Conservation (phyloP, 2,797 vertebrate species). For the Sebastes alutus region DNA sequence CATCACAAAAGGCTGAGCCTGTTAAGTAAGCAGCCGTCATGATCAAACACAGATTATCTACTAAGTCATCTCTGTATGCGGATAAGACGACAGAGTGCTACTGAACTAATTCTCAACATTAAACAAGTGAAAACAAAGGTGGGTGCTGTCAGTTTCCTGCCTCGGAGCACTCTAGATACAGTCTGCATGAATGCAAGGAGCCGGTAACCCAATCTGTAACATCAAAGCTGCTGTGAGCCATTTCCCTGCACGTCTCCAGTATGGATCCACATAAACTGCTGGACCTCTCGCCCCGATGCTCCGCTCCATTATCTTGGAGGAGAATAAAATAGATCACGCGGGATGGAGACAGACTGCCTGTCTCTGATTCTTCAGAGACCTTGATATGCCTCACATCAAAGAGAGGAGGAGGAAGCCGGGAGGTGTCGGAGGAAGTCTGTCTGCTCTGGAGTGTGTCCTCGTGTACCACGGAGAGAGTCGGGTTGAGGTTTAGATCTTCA, state of each 20-base stretch:
- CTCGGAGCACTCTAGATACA: slow-evolving; percentile 18
- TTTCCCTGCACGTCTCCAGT: neutral
- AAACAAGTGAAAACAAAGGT: slow-evolving; percentile 1
- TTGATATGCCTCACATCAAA: slow-evolving; percentile 70
- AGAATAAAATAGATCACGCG: slow-evolving; percentile 27
- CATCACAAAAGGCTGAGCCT: neutral
- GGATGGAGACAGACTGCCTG: slow-evolving; percentile 68
- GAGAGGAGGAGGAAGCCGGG: slow-evolving; percentile 53
- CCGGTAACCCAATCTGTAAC: slow-evolving; percentile 20
- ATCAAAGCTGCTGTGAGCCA: slow-evolving; percentile 35
- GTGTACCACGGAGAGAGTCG: neutral
- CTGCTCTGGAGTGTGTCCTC: slow-evolving; percentile 10
- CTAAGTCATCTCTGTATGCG: slow-evolving; percentile 1
- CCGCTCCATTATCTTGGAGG: slow-evolving; percentile 33
- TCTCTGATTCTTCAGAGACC: slow-evolving; percentile 39
- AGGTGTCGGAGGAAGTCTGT: slow-evolving; percentile 69
- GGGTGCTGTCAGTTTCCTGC: neutral
- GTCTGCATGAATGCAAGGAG: neutral
- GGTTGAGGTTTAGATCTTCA: neutral
- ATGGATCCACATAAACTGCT: neutral
- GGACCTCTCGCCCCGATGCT: neutral
- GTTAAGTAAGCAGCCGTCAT: neutral
- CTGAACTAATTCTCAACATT: slow-evolving; percentile 1
- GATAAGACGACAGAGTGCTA: neutral
- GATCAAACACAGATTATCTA: slow-evolving; percentile 20